Conservation (phyloP, 2,797 vertebrate genomes). For the Peromyscus nudipes region DNA sequence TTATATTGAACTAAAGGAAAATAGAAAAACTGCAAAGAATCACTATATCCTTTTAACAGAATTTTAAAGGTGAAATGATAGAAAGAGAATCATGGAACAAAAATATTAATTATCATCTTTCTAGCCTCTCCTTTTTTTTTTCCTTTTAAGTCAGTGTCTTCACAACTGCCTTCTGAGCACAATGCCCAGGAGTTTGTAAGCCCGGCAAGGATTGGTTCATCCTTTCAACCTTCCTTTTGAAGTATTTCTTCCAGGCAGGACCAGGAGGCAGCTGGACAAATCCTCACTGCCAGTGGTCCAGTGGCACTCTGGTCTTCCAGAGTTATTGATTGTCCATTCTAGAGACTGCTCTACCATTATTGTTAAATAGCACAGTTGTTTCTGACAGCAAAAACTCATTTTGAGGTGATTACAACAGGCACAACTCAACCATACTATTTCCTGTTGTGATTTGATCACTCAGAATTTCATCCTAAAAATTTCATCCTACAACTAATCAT, state of each 20-base stretch:
- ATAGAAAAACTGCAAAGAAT: background rate
- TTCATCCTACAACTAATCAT: background rate
- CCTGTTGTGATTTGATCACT: background rate
- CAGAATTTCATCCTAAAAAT: constrained; percentile 50
- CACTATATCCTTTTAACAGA: background rate
- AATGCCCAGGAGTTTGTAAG: background rate
- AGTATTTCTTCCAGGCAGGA: background rate
- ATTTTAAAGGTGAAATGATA: background rate
- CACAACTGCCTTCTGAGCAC: constrained; percentile 9
- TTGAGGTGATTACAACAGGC: constrained; percentile 23
- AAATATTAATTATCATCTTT: background rate
- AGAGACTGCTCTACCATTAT: constrained; percentile 46
- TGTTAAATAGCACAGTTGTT: constrained; percentile 76
- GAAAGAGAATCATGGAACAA: background rate
- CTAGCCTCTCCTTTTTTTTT: constrained; percentile 15
- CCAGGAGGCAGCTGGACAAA: background rate
- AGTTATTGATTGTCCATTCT: constrained; percentile 69
- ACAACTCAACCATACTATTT: background rate
- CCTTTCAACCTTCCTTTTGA: background rate
- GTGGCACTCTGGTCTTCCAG: constrained; percentile 39
- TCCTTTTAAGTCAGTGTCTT: constrained; percentile 17
- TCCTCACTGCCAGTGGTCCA: constrained; percentile 27
- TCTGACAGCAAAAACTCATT: constrained; percentile 66
- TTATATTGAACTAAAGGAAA: background rate
- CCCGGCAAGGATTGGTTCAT: background rate